Evolutionary conservation across 2,113 vertebrate genomes (phyloP).

Genomic region (Antigone vipio): DNA sequence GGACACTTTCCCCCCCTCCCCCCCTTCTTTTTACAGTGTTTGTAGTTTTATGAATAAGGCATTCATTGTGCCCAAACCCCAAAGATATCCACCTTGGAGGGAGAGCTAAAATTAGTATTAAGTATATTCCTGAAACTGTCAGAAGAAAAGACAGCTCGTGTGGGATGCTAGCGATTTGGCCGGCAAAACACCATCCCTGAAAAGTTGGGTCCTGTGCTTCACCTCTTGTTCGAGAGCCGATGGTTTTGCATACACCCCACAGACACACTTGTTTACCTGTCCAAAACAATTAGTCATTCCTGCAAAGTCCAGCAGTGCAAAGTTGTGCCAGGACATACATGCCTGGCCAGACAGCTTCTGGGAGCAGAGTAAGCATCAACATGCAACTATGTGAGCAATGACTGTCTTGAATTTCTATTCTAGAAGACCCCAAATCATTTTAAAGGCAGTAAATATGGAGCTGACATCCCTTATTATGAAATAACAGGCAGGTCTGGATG

Average conservation of each 20-base stretch:
- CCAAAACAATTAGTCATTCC: background rate
- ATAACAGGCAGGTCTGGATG: background rate
- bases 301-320: background rate
- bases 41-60: constrained; percentile 63
- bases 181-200: background rate
- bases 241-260: background rate
- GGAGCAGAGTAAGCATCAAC: background rate
- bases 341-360: background rate
- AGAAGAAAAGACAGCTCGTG: background rate
- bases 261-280: background rate
- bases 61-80: constrained; percentile 60
- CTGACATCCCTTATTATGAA: background rate
- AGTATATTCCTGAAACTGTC: background rate
- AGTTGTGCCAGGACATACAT: background rate
- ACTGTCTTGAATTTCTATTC: background rate
- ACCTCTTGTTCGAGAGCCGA: background rate
- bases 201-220: background rate
- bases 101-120: constrained; percentile 66
- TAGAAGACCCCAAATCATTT: background rate
- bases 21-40: background rate
- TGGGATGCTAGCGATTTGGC: background rate
- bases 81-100: constrained; percentile 20
- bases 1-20: background rate
- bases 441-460: background rate
- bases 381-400: background rate